Base-by-base conservation (phyloP, 2,888 invertebrate genomes). In the Ectropis crepuscularia region DNA sequence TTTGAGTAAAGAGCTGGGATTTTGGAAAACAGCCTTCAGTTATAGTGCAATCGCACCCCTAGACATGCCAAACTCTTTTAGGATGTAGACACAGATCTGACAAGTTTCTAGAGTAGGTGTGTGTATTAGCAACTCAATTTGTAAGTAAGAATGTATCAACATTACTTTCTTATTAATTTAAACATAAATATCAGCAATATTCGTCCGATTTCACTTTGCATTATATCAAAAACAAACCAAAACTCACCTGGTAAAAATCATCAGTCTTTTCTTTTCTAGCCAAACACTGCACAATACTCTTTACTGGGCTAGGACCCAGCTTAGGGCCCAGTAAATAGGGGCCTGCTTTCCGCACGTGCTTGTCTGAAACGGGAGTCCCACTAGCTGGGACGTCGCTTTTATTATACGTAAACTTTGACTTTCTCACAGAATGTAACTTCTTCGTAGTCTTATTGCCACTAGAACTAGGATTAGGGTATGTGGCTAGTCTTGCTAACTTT, bases 241-340 rank as follows among this genome's bases (percentile, higher is more conserved):
- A 11, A 12, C 53, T 67, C 45, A 96, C 89, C 63, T 95, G 94
- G 80, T 94, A 96, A 81, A 95, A 96, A 59, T 95, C 93, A 83
- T 96, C 95, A 38, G 96, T 95, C 53, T 93, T 94, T 77, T 95
- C 95, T 76, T 94, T 95, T 61, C 95, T 93, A 6, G 96, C 96
- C 67, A 97, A 87, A 86, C 96, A 96, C 77, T 96, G 96, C 6
- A 95, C 95, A 76, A 97, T 96, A 82, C 96, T 96, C 80, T 95
- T 94, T 0, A 96, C 96, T 10, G 96, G 96, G 64, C 96, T 96
- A 6, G 94, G 95, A 0, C 96, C 96, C 39, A 96, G 87, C 71
- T 95, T 93, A 37, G 96, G 95, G 2, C 96, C 96, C 51, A 96
- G 81, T 50, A 96, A 86, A 79, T 95, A 96, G 45, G 95, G 94